Percentiles rank a stretch among this genome's conserved stretches.
Evolutionary conservation across 2,113 vertebrate genomes (phyloP).

Genomic region (Nothobranchius kuhntae): DNA sequence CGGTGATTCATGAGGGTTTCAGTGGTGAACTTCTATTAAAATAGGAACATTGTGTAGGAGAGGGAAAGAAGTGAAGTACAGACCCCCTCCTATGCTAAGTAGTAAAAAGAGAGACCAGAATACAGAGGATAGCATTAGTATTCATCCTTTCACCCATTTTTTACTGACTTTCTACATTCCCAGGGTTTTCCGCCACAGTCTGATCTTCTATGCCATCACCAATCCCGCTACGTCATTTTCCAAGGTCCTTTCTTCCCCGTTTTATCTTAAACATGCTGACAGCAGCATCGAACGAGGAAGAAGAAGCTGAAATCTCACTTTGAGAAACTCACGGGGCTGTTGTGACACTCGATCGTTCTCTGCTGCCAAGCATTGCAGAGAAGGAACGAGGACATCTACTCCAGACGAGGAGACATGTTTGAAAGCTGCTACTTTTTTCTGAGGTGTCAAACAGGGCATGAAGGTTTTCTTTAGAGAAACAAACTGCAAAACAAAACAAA

Average conservation of each 20-base stretch:
- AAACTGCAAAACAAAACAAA: constrained; percentile 7
- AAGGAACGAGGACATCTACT: constrained; percentile 4
- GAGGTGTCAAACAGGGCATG: constrained; percentile 7
- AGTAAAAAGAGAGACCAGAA: constrained; percentile 45
- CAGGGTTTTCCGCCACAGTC: constrained; percentile 33
- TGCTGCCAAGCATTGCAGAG: constrained; percentile 29
- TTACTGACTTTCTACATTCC: constrained; percentile 33
- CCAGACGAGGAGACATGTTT: constrained; percentile 38
- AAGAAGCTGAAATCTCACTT: constrained; percentile 32
- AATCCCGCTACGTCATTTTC: constrained; percentile 42
- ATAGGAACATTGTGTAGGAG: constrained; percentile 20
- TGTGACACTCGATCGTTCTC: constrained; percentile 47
- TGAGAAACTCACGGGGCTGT: constrained; percentile 33
- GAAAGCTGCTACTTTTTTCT: constrained; percentile 44
- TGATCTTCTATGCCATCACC: constrained; percentile 49
- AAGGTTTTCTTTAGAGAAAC: constrained; percentile 1
- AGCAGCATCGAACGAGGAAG: constrained; percentile 31
- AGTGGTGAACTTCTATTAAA: constrained; percentile 11
- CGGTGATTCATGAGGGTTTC: constrained; percentile 17
- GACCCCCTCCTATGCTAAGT: constrained; percentile 29
- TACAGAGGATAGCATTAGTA: constrained; percentile 65
- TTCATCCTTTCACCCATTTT: constrained; percentile 35
- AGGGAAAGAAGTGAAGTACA: constrained; percentile 16
- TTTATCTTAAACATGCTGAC: constrained; percentile 62
- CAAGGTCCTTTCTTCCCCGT: constrained; percentile 41